These are phyloP conservation scores for Auanema sp. DNA, from an alignment of 2,888 invertebrate species.

Conservation along the genomic window DNA sequence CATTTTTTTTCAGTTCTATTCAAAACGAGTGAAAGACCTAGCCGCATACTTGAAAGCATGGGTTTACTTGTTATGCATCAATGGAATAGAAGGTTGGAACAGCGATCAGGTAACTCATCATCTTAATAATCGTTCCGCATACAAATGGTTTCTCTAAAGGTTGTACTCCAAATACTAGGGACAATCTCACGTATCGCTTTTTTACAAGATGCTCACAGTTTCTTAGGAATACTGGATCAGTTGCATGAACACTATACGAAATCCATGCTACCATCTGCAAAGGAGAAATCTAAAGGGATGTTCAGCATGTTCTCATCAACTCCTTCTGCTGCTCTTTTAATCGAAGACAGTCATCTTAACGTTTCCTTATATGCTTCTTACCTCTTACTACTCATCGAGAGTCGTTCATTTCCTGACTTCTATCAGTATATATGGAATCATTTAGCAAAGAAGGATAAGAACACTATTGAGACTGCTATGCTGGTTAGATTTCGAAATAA, in stretches of 20 bases:
- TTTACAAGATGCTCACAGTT: constrained; percentile 36
- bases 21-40: constrained; percentile 21
- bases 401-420: constrained; percentile 39
- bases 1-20: constrained; percentile 23
- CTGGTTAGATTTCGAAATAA: constrained; percentile 25
- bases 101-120: constrained; percentile 29
- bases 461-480: constrained; percentile 39
- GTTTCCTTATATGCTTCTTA: constrained; percentile 51
- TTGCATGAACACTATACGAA: constrained; percentile 48
- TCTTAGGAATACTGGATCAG: constrained; percentile 40
- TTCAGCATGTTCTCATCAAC: constrained; percentile 2
- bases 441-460: constrained; percentile 48
- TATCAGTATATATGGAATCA: constrained; percentile 41
- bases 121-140: neutral
- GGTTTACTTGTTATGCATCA: constrained; percentile 31
- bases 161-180: constrained; percentile 45
- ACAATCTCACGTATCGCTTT: constrained; percentile 49
- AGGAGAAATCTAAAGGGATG: neutral
- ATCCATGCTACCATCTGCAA: constrained; percentile 1
- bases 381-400: constrained; percentile 51
- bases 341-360: neutral
- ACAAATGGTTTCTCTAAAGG: constrained; percentile 25
- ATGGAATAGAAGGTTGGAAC: constrained; percentile 33
- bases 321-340: neutral
- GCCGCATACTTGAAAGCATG: constrained; percentile 34